Evolutionary conservation across 2,888 invertebrate genomes (phyloP).

Genomic region (Cosmia pyralina): DNA sequence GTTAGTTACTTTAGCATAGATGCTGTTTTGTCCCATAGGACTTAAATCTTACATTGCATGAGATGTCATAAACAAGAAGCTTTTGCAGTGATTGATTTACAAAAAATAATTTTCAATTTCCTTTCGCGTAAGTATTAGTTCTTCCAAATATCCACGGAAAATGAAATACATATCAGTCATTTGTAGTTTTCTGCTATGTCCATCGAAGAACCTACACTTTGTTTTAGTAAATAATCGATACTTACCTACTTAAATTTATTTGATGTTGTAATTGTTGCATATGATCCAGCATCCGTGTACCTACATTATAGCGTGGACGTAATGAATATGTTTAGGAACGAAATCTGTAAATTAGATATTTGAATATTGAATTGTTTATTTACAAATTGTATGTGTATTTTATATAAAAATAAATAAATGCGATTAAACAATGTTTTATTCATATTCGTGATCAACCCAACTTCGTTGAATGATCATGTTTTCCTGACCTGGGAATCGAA

Average conservation of each 20-base stretch:
- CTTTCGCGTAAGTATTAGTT: constrained; percentile 25
- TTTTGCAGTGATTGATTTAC: constrained; percentile 41
- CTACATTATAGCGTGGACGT: constrained; percentile 73
- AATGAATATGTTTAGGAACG: constrained; percentile 79
- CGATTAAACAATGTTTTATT: constrained; percentile 62
- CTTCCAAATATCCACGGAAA: constrained; percentile 60
- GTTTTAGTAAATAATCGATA: constrained; percentile 40
- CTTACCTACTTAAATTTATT: constrained; percentile 44
- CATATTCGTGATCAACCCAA: neutral
- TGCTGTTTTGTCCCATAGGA: constrained; percentile 75
- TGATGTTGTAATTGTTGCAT: constrained; percentile 60
- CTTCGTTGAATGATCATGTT: neutral
- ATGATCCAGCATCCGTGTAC: constrained; percentile 57
- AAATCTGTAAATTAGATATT: constrained; percentile 86
- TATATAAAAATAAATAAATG: constrained; percentile 88
- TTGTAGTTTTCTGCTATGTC: constrained; percentile 64
- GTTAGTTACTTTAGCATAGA: constrained; percentile 84
- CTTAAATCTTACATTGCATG: constrained; percentile 73
- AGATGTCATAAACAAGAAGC: constrained; percentile 68
- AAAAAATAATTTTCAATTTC: constrained; percentile 14
- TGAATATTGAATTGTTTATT: constrained; percentile 89
- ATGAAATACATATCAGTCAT: constrained; percentile 82
- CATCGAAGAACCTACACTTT: constrained; percentile 36
- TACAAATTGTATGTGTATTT: constrained; percentile 90
- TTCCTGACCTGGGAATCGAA: neutral